phyloP scores from a whole-genome alignment of 2,888 invertebrate species.

The Dolichomitus sp. region DNA sequence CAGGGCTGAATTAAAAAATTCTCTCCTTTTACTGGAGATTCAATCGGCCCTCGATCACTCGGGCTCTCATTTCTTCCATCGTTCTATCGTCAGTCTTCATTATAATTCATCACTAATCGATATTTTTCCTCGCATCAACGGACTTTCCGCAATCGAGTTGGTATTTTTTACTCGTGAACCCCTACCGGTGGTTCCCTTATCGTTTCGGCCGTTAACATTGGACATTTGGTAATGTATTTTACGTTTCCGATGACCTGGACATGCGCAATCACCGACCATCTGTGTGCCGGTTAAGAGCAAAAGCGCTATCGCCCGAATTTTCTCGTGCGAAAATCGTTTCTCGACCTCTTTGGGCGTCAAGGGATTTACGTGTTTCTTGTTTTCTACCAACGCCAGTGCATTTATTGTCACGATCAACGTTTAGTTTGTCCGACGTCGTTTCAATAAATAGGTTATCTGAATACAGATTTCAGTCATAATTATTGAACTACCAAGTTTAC shows the following conservation, averaged over 20 bases:
- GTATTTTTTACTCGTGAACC: conserved; percentile 19
- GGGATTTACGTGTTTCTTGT: conserved; percentile 63
- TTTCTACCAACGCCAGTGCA: conserved; percentile 68
- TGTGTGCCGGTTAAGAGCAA: conserved; percentile 71
- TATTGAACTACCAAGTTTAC: conserved; percentile 41
- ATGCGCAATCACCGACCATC: conserved; percentile 55
- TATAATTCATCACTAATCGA: conserved; percentile 45
- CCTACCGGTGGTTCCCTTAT: conserved; percentile 43
- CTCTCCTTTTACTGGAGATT: neutral
- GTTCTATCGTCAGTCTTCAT: conserved; percentile 8
- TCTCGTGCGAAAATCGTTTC: conserved; percentile 54
- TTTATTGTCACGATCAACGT: conserved; percentile 63
- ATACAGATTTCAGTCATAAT: conserved; percentile 14
- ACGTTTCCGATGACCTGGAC: conserved; percentile 62
- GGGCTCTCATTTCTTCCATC: neutral
- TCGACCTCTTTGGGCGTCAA: conserved; percentile 62
- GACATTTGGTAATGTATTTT: conserved; percentile 74
- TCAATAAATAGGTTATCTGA: neutral
- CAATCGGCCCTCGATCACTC: conserved; percentile 12
- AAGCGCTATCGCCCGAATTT: conserved; percentile 47
- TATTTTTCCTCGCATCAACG: conserved; percentile 38
- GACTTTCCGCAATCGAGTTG: neutral
- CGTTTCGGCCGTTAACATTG: conserved; percentile 52
- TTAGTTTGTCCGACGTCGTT: conserved; percentile 47
- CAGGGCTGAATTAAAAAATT: neutral